A percentile compares a stretch with the other conserved stretches of the same genome.
Conservation (phyloP, 1,140 invertebrate genomes). For the Scaptomyza montana region DNA sequence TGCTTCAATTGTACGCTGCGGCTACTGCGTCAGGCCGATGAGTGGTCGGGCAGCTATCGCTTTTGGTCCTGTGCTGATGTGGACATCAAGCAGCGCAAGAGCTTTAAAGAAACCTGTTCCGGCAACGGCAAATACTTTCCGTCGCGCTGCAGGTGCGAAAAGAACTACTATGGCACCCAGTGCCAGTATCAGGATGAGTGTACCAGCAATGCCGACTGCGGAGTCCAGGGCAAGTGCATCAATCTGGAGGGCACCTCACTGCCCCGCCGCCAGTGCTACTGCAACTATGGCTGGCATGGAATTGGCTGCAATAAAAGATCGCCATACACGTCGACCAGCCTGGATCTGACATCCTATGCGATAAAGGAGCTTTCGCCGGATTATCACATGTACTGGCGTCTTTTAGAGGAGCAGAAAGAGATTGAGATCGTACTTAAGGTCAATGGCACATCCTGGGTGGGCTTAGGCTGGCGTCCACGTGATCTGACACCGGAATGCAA, state of each 20-base stretch:
- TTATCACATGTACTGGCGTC: slow-evolving; percentile 92
- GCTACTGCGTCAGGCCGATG: slow-evolving; percentile 93
- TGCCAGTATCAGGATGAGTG: slow-evolving; percentile 96
- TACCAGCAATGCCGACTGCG: slow-evolving; percentile 91
- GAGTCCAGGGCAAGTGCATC: slow-evolving; percentile 92
- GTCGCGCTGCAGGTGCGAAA: slow-evolving; percentile 92
- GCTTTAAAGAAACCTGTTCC: slow-evolving; percentile 92
- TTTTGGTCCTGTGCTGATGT: slow-evolving; percentile 99
- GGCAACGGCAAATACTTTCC: slow-evolving; percentile 91
- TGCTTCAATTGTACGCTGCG: slow-evolving; percentile 96
- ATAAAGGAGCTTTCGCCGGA: slow-evolving; percentile 89
- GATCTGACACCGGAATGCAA: slow-evolving; percentile 89
- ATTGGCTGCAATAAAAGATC: slow-evolving; percentile 91
- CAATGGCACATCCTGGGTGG: slow-evolving; percentile 94
- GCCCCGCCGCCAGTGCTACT: slow-evolving; percentile 94
- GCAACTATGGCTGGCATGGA: slow-evolving; percentile 93
- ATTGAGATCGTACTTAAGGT: slow-evolving; percentile 93
- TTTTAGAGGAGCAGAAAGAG: slow-evolving; percentile 91
- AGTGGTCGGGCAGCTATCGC: slow-evolving; percentile 93
- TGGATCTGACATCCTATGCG: slow-evolving; percentile 89
- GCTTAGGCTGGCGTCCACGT: slow-evolving; percentile 92
- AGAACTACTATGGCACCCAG: slow-evolving; percentile 90
- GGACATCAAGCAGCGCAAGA: slow-evolving; percentile 90
- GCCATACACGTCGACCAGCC: slow-evolving; percentile 86
- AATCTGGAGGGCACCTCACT: slow-evolving; percentile 91